phyloP scores from a whole-genome alignment of 2,888 invertebrate genomes.

The Nemotelus pantherinus region DNA sequence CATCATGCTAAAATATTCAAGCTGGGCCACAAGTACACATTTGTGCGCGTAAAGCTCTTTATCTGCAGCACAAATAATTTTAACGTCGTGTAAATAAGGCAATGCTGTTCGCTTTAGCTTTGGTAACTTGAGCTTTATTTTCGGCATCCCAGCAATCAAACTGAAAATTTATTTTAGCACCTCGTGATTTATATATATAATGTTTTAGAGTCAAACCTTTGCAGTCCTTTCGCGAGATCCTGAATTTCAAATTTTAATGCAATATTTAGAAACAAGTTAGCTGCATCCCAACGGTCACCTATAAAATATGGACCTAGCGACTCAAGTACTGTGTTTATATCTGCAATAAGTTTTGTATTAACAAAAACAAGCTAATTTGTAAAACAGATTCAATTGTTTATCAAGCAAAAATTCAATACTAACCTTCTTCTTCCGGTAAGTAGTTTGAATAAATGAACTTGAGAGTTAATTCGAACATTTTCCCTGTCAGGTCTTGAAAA shows the following conservation, averaged over 20 bases:
- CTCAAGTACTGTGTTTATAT: slow-evolving; percentile 59
- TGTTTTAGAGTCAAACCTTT: slow-evolving; percentile 54
- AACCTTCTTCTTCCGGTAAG: slow-evolving; percentile 60
- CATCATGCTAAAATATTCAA: slow-evolving; percentile 90
- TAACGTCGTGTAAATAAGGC: slow-evolving; percentile 71
- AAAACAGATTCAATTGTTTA: no score
- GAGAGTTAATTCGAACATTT: slow-evolving; percentile 78
- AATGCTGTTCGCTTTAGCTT: slow-evolving; percentile 66
- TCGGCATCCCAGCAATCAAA: slow-evolving; percentile 50
- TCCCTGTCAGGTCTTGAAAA: slow-evolving; percentile 59
- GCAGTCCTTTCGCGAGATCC: slow-evolving; percentile 58
- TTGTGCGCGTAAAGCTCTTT: slow-evolving; percentile 74
- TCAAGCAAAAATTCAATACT: no score
- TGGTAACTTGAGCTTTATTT: slow-evolving; percentile 56
- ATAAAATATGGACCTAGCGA: slow-evolving; percentile 57
- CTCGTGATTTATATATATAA: neutral
- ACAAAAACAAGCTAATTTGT: slow-evolving; percentile 4
- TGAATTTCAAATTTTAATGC: slow-evolving; percentile 59
- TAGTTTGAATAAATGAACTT: slow-evolving; percentile 73
- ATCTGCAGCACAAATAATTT: slow-evolving; percentile 68
- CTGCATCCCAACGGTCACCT: slow-evolving; percentile 53
- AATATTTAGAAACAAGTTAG: slow-evolving; percentile 57
- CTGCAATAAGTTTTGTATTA: no score
- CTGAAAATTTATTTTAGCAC: slow-evolving; percentile 50
- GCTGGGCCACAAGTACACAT: slow-evolving; percentile 80